A percentile compares a stretch with the other conserved stretches of the same genome.
phyloP scores from a whole-genome alignment of 1,140 invertebrate species.

The Macrocentrus cingulum region DNA sequence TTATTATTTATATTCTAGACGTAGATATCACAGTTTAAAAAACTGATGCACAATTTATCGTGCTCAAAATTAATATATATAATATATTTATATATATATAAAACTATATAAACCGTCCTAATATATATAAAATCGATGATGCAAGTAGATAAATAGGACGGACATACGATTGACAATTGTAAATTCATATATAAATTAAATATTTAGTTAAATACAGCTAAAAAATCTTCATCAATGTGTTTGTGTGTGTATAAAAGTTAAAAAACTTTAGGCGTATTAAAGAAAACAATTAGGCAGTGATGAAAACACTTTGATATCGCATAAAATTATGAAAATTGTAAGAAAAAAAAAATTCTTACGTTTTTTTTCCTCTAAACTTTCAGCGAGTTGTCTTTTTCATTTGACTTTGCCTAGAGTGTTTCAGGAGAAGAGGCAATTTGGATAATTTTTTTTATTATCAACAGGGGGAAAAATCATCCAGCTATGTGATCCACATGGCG shows the following conservation, averaged over 20 bases:
- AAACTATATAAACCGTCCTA: too few species aligned
- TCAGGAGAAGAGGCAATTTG: neutral
- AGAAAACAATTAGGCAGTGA: too few species aligned
- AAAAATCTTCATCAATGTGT: too few species aligned
- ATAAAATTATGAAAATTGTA: too few species aligned
- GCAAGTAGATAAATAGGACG: neutral
- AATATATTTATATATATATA: too few species aligned
- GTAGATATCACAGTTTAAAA: constrained; percentile 55
- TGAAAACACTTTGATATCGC: too few species aligned
- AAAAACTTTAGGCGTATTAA: too few species aligned
- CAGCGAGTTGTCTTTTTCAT: constrained; percentile 3
- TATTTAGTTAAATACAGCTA: constrained; percentile 22
- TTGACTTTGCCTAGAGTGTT: neutral
- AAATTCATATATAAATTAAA: constrained; percentile 26
- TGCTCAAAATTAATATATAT: constrained; percentile 32
- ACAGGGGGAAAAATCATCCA: constrained; percentile 5
- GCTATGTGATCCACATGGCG: constrained; percentile 28
- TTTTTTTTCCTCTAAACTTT: constrained; percentile 1
- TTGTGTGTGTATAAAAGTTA: too few species aligned
- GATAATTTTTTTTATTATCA: constrained; percentile 14
- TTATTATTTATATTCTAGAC: neutral
- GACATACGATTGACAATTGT: constrained; percentile 4
- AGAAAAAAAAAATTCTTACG: too few species aligned
- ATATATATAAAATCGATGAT: too few species aligned
- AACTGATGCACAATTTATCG: constrained; percentile 40